A percentile compares a stretch with the other conserved stretches of the same genome.
Conservation (phyloP, 2,797 vertebrate genomes). For the Clamator glandarius region DNA sequence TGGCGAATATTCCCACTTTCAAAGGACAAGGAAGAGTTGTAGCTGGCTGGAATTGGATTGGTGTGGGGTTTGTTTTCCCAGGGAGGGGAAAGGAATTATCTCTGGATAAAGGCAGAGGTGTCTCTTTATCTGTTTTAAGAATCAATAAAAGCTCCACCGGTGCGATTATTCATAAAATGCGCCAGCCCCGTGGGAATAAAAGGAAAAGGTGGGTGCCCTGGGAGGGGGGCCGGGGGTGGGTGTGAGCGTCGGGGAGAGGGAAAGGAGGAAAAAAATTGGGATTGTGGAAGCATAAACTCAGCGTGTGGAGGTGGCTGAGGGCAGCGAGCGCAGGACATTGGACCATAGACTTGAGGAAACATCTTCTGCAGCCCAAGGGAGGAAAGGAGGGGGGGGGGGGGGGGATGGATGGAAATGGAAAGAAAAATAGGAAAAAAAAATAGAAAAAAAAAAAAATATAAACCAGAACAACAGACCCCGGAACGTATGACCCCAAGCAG, state of each 20-base stretch:
- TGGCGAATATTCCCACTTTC: conserved; percentile 29
- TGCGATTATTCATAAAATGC: not conserved
- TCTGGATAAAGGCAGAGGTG: not conserved
- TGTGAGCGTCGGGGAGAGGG: not conserved
- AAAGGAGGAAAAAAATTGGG: not conserved
- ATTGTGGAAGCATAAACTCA: not conserved
- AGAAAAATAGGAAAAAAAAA: too few species aligned
- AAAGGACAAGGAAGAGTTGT: conserved; percentile 14
- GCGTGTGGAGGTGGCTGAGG: not conserved
- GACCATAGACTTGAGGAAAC: conserved; percentile 17
- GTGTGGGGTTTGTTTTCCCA: not conserved
- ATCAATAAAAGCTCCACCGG: not conserved
- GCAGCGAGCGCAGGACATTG: conserved; percentile 1
- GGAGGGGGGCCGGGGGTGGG: too few species aligned
- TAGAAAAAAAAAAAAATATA: not conserved
- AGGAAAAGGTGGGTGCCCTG: not conserved
- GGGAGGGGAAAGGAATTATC: not conserved
- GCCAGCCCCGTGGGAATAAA: conserved; percentile 23
- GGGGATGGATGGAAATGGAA: too few species aligned
- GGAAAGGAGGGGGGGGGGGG: too few species aligned
- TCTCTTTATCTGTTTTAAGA: not conserved
- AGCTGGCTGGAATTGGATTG: not conserved
- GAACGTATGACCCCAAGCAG: not conserved
- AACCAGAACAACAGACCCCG: too few species aligned
- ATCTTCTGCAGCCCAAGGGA: not conserved